These are phyloP conservation scores for Loxodonta africana DNA, from an alignment of 2,113 vertebrate genomes.

Conservation along the genomic window DNA sequence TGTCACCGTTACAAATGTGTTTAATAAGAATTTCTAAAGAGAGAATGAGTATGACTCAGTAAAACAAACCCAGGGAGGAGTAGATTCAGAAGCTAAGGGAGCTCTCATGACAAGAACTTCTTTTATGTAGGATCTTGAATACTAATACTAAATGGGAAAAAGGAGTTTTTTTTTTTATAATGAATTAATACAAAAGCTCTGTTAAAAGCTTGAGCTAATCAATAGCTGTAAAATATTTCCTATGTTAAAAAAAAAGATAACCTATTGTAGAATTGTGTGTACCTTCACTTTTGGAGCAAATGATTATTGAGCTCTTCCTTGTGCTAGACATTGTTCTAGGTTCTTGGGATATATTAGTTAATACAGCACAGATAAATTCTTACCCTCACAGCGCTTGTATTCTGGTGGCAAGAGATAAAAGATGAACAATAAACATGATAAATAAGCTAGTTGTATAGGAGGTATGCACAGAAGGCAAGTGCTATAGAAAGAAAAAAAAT, in stretches of 20 bases:
- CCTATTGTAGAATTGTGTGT: not conserved
- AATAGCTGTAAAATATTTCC: not conserved
- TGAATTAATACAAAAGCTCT: not conserved
- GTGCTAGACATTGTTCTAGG: not conserved
- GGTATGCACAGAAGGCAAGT: not conserved
- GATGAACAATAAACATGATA: not conserved
- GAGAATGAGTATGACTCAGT: not conserved
- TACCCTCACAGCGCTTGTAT: not conserved
- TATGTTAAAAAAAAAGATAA: not conserved
- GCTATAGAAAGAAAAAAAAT: not conserved
- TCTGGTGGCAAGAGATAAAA: not conserved
- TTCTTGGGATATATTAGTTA: not conserved
- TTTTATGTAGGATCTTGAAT: not conserved
- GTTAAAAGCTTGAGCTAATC: not conserved
- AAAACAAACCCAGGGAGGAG: not conserved
- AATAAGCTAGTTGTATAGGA: not conserved
- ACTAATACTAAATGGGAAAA: not conserved
- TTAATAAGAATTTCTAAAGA: slow-evolving; percentile 47
- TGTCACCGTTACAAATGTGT: slow-evolving; percentile 44
- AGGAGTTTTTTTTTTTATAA: not conserved
- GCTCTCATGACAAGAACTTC: not conserved
- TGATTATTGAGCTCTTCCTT: not conserved
- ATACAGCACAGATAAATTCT: not conserved
- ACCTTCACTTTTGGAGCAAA: not conserved
- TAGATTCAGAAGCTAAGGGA: not conserved